Percentiles rank a stretch among this genome's conserved stretches.
phyloP scores from a whole-genome alignment of 2,888 invertebrate genomes.

The Lobophora halterata region DNA sequence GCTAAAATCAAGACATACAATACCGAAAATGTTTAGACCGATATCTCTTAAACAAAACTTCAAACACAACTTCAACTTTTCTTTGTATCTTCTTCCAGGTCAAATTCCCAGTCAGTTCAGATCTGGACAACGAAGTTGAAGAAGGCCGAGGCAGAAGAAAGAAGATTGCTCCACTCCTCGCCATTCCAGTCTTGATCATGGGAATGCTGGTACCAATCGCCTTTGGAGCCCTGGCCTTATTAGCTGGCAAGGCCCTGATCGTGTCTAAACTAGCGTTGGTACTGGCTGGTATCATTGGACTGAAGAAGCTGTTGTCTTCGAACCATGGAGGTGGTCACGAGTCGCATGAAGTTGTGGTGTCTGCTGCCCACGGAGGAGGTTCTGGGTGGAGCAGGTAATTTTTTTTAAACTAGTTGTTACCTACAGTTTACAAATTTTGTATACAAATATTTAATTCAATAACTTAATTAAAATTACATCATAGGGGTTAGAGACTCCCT shows the following conservation, averaged over 20 bases:
- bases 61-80: too few relatives aligned
- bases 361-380: conserved; percentile 83
- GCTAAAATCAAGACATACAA: too few relatives aligned
- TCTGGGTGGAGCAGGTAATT: conserved; percentile 86
- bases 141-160: conserved; percentile 87
- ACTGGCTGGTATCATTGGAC: conserved; percentile 90
- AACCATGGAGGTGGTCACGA: conserved; percentile 82
- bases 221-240: conserved; percentile 88
- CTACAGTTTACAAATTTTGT: too few relatives aligned
- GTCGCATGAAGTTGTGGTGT: conserved; percentile 86
- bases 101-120: conserved; percentile 86
- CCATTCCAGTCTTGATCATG: conserved; percentile 89
- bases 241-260: conserved; percentile 92
- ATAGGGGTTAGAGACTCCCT: too few relatives aligned
- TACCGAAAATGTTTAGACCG: too few relatives aligned
- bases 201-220: conserved; percentile 91
- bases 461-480: too few relatives aligned
- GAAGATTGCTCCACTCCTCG: conserved; percentile 86
- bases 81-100: too few relatives aligned
- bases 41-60: not conserved
- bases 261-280: conserved; percentile 91
- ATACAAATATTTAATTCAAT: too few relatives aligned
- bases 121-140: conserved; percentile 82
- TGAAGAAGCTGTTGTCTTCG: conserved; percentile 89
- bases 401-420: not conserved